These are phyloP conservation scores for Semotilus atromaculatus DNA, from an alignment of 2,797 vertebrate genomes.

Conservation along the genomic window DNA sequence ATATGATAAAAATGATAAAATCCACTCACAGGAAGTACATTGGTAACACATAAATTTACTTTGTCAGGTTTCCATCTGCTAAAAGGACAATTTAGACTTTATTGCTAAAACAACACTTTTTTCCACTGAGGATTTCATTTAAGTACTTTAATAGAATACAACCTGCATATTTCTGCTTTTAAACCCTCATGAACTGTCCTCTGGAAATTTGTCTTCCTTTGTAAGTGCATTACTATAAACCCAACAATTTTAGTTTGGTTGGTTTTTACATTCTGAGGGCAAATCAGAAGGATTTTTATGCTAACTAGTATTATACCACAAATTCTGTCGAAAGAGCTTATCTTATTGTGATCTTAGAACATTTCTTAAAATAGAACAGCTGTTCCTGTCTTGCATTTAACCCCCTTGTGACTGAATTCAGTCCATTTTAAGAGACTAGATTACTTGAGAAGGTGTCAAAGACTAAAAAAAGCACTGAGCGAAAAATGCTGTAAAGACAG, in stretches of 20 bases:
- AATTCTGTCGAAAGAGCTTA: neutral
- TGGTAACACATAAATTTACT: neutral
- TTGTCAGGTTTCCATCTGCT: neutral
- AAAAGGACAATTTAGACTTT: neutral
- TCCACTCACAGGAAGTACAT: neutral
- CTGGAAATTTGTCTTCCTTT: neutral
- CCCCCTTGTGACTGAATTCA: neutral
- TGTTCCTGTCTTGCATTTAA: neutral
- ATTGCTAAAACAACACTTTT: neutral
- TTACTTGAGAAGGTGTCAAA: conserved; percentile 13
- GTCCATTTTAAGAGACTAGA: conserved; percentile 10
- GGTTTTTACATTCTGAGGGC: neutral
- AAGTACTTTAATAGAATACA: neutral
- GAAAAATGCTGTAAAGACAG: conserved; percentile 30
- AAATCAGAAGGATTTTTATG: neutral
- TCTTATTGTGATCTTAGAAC: neutral
- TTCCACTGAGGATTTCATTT: neutral
- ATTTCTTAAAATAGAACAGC: conserved; percentile 12
- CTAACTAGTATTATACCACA: neutral
- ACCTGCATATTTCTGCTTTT: neutral
- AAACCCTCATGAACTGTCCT: neutral
- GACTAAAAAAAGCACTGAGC: neutral
- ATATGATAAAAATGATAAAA: too few species aligned
- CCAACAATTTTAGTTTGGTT: neutral
- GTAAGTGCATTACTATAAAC: neutral